Percentiles rank a stretch among this genome's conserved stretches.
Conservation (phyloP, 2,888 invertebrate species). For the Lepidochrysops patricia region DNA sequence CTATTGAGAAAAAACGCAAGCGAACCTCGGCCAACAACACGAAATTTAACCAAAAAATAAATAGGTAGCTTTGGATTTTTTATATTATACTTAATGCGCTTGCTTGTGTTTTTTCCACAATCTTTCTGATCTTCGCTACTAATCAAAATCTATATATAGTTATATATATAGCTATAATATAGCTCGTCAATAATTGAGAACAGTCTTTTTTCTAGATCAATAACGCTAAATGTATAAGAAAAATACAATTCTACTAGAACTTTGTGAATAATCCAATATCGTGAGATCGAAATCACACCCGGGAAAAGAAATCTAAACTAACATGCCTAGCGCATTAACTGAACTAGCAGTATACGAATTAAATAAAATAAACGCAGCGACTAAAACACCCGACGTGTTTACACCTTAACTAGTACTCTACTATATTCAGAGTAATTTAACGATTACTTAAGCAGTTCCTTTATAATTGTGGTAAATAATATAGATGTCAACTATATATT, state of each 20-base stretch:
- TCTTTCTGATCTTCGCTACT: background rate
- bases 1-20: background rate
- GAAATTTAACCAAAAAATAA: too few species aligned
- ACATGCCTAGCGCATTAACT: background rate
- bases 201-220: background rate
- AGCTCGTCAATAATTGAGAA: background rate
- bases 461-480: too few species aligned
- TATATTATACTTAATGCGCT: background rate
- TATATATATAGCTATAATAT: background rate
- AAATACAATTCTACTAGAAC: background rate
- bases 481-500: too few species aligned
- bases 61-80: background rate
- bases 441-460: too few species aligned
- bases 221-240: background rate
- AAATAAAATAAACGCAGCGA: background rate
- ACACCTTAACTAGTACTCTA: background rate
- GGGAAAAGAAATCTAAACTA: background rate
- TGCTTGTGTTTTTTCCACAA: background rate
- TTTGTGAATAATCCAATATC: background rate
- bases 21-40: background rate
- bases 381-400: background rate
- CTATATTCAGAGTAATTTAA: background rate
- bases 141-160: too few species aligned
- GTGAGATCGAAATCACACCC: background rate
- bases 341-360: background rate